Conservation (phyloP, 1,140 invertebrate species). For the Nasonia giraulti region DNA sequence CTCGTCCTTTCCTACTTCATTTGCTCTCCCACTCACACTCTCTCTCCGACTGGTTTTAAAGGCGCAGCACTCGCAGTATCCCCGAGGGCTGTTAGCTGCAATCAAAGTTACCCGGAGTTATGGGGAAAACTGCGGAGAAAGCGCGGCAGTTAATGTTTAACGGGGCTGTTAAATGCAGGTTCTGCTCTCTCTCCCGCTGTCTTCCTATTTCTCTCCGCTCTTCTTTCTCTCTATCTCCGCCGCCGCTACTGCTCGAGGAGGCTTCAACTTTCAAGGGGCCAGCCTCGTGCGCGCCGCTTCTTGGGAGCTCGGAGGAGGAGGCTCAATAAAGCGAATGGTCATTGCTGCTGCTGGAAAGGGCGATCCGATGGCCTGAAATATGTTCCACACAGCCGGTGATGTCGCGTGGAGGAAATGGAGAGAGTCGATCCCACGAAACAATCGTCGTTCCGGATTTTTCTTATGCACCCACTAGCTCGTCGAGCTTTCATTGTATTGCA, state of each 20-base stretch:
- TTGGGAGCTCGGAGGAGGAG: constrained; percentile 1
- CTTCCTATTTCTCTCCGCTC: constrained; percentile 1
- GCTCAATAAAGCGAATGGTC: constrained; percentile 14
- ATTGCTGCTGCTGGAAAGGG: neutral
- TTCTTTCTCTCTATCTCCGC: constrained; percentile 30
- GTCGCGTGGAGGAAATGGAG: neutral
- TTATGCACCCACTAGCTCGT: neutral
- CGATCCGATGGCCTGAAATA: neutral
- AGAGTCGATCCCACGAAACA: neutral
- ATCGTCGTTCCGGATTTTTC: neutral
- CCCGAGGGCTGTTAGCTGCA: constrained; percentile 70
- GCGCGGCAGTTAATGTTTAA: constrained; percentile 72
- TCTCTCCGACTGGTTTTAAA: constrained; percentile 44
- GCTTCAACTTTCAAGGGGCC: constrained; percentile 60
- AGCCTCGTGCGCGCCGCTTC: constrained; percentile 39
- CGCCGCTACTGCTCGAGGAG: constrained; percentile 55
- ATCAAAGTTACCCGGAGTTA: constrained; percentile 73
- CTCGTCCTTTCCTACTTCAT: neutral
- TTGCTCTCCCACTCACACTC: constrained; percentile 20
- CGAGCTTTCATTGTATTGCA: no score
- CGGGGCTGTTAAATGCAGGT: constrained; percentile 71
- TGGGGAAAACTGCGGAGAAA: constrained; percentile 67
- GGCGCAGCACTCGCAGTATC: constrained; percentile 20
- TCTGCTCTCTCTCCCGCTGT: constrained; percentile 49
- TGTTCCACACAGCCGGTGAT: neutral